Percentiles rank a stretch among this genome's conserved stretches.
Evolutionary conservation across 1,140 invertebrate genomes (phyloP).

Genomic region (Ooceraea biroi): DNA sequence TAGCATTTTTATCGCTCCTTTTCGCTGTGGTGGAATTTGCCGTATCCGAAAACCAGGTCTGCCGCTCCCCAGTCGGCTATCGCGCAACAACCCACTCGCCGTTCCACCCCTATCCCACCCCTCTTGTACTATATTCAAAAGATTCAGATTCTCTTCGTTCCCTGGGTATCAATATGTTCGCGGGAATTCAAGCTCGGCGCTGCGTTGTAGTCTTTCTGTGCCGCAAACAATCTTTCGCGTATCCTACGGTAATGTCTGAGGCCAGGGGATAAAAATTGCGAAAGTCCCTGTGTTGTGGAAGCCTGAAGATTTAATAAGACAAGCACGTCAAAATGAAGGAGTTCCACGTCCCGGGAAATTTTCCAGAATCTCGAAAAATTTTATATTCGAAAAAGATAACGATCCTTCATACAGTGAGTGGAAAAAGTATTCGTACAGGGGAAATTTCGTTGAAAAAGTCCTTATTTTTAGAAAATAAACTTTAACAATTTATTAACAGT

Average conservation of each 20-base stretch:
- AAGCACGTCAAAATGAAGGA: constrained; percentile 21
- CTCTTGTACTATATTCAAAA: constrained; percentile 30
- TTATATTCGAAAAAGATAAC: no score
- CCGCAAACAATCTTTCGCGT: constrained; percentile 37
- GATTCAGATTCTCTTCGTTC: constrained; percentile 41
- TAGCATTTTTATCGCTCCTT: constrained; percentile 65
- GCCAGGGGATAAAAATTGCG: neutral
- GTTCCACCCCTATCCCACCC: neutral
- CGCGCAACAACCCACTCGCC: constrained; percentile 5
- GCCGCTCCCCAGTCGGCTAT: constrained; percentile 44
- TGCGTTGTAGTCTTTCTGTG: neutral
- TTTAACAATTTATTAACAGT: no score
- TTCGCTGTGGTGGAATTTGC: constrained; percentile 56
- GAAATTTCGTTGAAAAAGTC: no score
- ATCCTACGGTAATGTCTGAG: neutral
- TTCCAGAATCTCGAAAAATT: no score
- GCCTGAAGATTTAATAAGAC: constrained; percentile 24
- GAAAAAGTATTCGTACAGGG: no score
- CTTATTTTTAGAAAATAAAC: no score
- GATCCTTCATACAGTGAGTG: no score
- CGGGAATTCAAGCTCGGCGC: constrained; percentile 9
- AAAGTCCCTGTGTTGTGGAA: neutral
- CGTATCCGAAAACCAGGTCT: constrained; percentile 40
- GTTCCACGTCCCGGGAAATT: neutral
- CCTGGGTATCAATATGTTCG: constrained; percentile 47